Evolutionary conservation across 2,888 invertebrate species (phyloP), one percentile per base, ranked within the genome.

Genomic region (Syritta pipiens): DNA sequence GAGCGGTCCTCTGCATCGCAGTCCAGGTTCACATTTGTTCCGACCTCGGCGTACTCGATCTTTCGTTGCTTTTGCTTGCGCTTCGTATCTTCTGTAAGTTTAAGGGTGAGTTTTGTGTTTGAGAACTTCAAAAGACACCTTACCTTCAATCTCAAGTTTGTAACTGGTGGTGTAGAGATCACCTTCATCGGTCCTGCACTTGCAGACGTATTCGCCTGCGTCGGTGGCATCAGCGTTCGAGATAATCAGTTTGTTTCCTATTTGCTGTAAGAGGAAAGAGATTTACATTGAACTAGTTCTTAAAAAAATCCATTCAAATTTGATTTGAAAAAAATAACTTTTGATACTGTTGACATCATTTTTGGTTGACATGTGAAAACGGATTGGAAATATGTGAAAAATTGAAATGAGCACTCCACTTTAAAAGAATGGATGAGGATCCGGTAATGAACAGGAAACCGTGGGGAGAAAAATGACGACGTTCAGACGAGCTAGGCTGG

Each of bases 121-220:
- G 35, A 9, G 4, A 1, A 3, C 4, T 4, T 28, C 6, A 12
- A 1, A 4, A 9, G 1, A 5, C 0, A 2, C n/a, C 48, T 83
- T 84, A 72, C 84, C 83, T 82, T 86, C 86, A 49, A 89, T 85
- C 57, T 84, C 87, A 82, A 92, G 90, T 83, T 91, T 91, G 32
- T 91, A 91, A 82, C 88, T 90, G 63, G 89, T 89, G 12, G 89
- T 84, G 83, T 90, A 87, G 84, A 93, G 86, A 86, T 90, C 85
- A 68, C 90, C 84, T 84, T 92, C 86, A 83, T 89, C 84, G 82
- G 91, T 90, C 84, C 91, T 87, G 89, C 94, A 90, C 84, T 91
- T 88, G 87, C 98, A 98, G 30, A 96, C 91, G 88, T 98, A 98
- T 68, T 92, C 92, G 37, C 98, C 98, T 35, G 95, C 94, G 88